Evolutionary conservation across 64 coral and sea anemone species (phyloP), one percentile per base, ranked within the genome.

Genomic region (Stylophora pistillata): DNA sequence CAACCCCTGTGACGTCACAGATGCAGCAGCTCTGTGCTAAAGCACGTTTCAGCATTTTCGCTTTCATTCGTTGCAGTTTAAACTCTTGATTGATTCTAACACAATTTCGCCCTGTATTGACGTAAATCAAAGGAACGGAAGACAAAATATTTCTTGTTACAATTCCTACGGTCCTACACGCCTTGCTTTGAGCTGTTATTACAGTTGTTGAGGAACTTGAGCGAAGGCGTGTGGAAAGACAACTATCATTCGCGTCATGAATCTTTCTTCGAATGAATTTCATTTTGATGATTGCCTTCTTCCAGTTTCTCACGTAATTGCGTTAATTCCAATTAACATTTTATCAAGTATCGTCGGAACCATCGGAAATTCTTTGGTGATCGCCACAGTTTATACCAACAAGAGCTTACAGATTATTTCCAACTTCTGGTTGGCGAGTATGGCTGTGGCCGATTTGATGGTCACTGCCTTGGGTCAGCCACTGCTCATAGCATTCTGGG

Each of bases 361-460:
- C 55, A 59, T 88, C n/a, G 89, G 94, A 31, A 96, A 96, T 72
- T 64, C 89, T 65, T 78, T 96, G 86, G 94, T 96, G n/a, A 78
- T 91, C n/a, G 94, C 79, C 57, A 89, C 94, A 58, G 89, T 96
- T 59, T 93, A 96, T 74, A 93, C 94, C 10, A 96, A 91, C 71
- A 77, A 80, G 32, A 83, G 71, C 26, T 81, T 96, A 29, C 94
- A 86, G 54, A 96, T 91, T 16, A 77, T 96, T 15, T 86, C 94
- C 9, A 96, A 96, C 79, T 93, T 86, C 72, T 89, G 92, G 56
- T 81, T 96, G 3, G 90, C 92, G 18, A 93, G 90, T 11, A 92
- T 96, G 90, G 86, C 94, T 2, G 27, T 93, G 0, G 91, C 94
- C 29, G 94, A 96, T 78, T 78, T 96, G 33, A 80, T 93, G 21